Conservation (phyloP, 2,113 vertebrate species). For the Pantherophis guttatus region DNA sequence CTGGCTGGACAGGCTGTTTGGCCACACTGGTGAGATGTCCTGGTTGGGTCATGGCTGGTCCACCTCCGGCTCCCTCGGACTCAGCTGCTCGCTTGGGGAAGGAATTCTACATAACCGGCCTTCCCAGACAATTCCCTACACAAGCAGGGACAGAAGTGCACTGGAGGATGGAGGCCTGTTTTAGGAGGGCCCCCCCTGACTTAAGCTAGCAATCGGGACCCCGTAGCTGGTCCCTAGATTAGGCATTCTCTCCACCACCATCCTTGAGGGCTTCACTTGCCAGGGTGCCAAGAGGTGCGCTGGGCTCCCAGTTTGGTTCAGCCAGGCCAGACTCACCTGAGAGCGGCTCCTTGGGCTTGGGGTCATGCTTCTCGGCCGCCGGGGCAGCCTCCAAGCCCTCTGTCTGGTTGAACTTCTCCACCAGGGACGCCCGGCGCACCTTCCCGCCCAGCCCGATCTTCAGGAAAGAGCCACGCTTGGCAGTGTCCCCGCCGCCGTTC, state of each 20-base stretch:
- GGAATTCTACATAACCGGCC: not conserved
- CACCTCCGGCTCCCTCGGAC: not conserved
- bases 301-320: fast-evolving
- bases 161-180: fast-evolving
- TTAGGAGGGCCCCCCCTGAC: not conserved
- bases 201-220: not conserved
- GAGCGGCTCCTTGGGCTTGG: conserved; percentile 76
- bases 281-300: fast-evolving
- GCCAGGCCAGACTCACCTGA: conserved; percentile 72
- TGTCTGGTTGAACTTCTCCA: conserved; percentile 61
- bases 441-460: conserved; percentile 78
- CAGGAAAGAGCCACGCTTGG: conserved; percentile 76
- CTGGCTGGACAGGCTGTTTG: not conserved
- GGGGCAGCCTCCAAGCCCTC: conserved; percentile 58
- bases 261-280: not conserved
- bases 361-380: conserved; percentile 57
- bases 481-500: conserved; percentile 45
- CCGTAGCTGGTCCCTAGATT: not conserved
- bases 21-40: not conserved
- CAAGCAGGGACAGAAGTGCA: not conserved
- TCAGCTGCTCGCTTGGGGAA: not conserved
- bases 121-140: not conserved
- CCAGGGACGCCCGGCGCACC: conserved; percentile 68
- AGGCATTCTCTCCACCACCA: not conserved
- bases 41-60: not conserved